These are phyloP conservation scores for Melanerpes aurifrons DNA, from an alignment of 2,113 vertebrate species.

Conservation along the genomic window DNA sequence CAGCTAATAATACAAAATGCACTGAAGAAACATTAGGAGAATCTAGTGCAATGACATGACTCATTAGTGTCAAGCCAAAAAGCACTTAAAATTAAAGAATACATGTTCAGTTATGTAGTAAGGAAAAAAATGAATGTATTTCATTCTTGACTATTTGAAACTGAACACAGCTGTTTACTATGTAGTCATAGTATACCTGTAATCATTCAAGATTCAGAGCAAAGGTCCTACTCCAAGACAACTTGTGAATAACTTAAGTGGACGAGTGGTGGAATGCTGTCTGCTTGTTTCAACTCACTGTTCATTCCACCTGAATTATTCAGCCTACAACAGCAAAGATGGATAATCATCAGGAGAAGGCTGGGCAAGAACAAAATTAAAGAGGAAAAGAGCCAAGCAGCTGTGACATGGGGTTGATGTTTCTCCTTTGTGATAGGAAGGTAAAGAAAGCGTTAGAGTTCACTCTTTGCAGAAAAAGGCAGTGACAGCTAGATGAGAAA, in stretches of 20 bases:
- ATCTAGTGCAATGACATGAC: constrained; percentile 49
- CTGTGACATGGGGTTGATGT: neutral
- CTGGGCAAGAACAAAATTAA: neutral
- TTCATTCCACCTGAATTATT: constrained; percentile 58
- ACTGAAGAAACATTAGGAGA: constrained; percentile 40
- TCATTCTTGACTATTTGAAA: constrained; percentile 47
- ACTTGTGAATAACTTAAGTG: constrained; percentile 11
- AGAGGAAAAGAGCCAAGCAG: neutral
- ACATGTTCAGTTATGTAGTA: constrained; percentile 20
- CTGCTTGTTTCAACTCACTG: constrained; percentile 14
- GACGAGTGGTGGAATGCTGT: constrained; percentile 54
- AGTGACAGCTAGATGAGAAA: neutral
- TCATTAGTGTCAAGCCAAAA: constrained; percentile 60
- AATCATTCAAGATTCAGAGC: neutral
- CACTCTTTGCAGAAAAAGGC: neutral
- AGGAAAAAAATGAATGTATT: constrained; percentile 34
- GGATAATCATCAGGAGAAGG: neutral
- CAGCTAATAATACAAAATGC: constrained; percentile 49
- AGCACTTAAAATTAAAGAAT: constrained; percentile 67
- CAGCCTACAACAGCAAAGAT: neutral
- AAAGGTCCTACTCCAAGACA: constrained; percentile 35
- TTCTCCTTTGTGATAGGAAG: neutral
- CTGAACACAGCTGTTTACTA: neutral
- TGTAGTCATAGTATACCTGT: neutral
- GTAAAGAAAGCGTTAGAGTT: neutral